Evolutionary conservation across 53 echinoderm and acorn worm genomes (phyloP), one percentile per base, ranked within the genome.

Genomic region (Glandiceps talaboti): DNA sequence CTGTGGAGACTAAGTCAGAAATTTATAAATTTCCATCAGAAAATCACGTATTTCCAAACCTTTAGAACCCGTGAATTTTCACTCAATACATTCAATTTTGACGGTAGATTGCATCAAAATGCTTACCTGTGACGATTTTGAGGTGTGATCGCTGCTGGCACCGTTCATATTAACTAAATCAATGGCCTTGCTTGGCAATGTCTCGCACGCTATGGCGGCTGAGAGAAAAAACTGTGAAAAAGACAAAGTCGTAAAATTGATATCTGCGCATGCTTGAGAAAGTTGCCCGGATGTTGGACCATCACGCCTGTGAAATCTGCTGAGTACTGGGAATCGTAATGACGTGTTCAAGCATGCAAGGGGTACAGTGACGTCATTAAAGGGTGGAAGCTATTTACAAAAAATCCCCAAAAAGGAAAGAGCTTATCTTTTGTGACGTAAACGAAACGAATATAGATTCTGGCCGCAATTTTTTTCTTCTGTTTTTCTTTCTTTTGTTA

Each of bases 221-320:
- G 64, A 45, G 81, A 85, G 75, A 74, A 77, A 80, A 87, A 75
- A 79, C 83, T 76, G 79, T 28, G 80, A 93, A 88, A 86, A 86
- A 88, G 80, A 76, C 83, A 84, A 84, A 94, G 94, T 94, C 79
- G 84, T 86, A 79, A 88, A 84, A 77, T 94, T 86, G 27, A 0
- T 30, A 75, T 88, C 28, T 84, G 94, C 94, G 94, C 94, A 86
- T 81, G 94, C 94, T 86, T 82, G 31, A 29, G 74, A 75, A 27
- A 84, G 74, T 31, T 73, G 27, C 28, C 25, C 25, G 1, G 27
- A 28, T 32, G 0, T 25, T 31, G 0, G 1, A 32, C 31, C 31
- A 32, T 33, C 77, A 83, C 32, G 1, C 33, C 0, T 31, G 32
- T 29, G 25, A 30, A 83, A 10, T 27, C 76, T 77, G 82, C 86